Evolutionary conservation across 1,140 invertebrate species (phyloP).

Genomic region (Zaprionus lachaisei): DNA sequence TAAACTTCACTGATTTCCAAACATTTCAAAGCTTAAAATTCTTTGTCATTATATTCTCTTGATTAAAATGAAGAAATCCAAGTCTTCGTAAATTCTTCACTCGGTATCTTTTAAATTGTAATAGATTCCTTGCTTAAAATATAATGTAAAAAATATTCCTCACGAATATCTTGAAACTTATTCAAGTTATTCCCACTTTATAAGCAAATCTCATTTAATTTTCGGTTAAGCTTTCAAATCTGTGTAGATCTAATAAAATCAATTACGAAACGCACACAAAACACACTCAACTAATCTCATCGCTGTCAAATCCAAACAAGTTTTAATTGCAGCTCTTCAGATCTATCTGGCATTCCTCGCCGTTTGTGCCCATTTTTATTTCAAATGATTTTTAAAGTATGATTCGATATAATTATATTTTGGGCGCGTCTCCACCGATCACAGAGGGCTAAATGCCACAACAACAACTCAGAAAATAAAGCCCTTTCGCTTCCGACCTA

Average conservation of each 20-base stretch:
- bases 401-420: slow-evolving; percentile 5
- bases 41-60: no score
- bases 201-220: not conserved
- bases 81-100: no score
- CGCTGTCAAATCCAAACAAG: not conserved
- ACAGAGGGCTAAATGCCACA: slow-evolving; percentile 33
- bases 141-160: no score
- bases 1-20: not conserved
- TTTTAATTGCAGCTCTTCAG: slow-evolving; percentile 7
- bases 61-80: no score
- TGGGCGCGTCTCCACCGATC: slow-evolving; percentile 3
- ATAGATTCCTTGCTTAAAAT: no score
- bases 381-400: not conserved
- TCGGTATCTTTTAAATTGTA: no score
- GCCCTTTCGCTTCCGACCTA: slow-evolving; percentile 74
- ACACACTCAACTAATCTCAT: not conserved
- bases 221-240: not conserved
- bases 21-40: not conserved
- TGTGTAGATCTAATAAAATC: not conserved
- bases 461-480: slow-evolving; percentile 26
- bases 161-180: not conserved
- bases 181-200: not conserved
- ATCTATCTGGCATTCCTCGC: not conserved
- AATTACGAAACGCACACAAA: slow-evolving; percentile 5
- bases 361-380: not conserved